Base-by-base conservation (phyloP, 2,888 invertebrate species). In the Zelleria hepariella region DNA sequence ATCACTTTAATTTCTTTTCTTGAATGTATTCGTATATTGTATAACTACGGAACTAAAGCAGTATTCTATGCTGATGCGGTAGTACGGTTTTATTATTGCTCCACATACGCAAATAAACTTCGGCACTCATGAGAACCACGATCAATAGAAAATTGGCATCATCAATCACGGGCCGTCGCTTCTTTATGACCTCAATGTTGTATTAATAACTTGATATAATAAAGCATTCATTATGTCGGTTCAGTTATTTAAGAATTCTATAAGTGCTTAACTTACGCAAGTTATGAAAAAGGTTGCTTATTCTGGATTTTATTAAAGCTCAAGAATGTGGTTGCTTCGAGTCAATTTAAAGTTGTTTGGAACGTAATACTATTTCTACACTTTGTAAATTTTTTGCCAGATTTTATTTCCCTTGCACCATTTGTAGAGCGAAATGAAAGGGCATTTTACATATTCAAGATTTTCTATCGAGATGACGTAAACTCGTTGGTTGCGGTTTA, bases 401-500 rank as follows among this genome's bases (percentile, higher is more conserved):
- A 32, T 42, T 15, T 42, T 15, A 2, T 42, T 32, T 5, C 15
- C 32, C 15, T 32, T 10, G 15, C 32, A 42, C 32, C 15, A 42
- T 42, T 42, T 42, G 32, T 42, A 42, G 32, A 42, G 32, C 15
- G 32, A 42, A 42, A 10, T 10, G 32, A n/a, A n/a, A n/a, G n/a
- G n/a, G n/a, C n/a, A n/a, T n/a, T n/a, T n/a, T n/a, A n/a, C n/a
- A n/a, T 15, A 42, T 5, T 2, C 18, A 7, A 49, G 18, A 7
- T 21, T 18, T 49, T 49, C 49, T 21, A 49, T 49, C 49, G 21
- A 3, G 20, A 21, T 20, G 49, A 18, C 18, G 20, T 18, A 49
- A 7, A 20, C 49, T 21, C 10, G 32, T 32, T 5, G 66, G 66
- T 71, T 68, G 72, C 69, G 66, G 69, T 64, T 64, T 63, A 62